Base-by-base conservation (phyloP, 1,140 invertebrate genomes). In the Drosophila paulistorum region DNA sequence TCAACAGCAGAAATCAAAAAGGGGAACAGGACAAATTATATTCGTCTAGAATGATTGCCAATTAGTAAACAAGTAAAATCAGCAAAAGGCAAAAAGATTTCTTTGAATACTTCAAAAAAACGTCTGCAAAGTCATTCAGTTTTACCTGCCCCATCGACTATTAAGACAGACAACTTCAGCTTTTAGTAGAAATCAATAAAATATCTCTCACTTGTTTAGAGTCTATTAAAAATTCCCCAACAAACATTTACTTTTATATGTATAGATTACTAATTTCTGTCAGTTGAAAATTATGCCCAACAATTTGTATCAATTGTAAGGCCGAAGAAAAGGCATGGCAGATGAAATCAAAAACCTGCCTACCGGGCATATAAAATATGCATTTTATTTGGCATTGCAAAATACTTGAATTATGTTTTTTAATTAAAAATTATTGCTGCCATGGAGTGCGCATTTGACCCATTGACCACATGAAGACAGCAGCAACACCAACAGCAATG, bases 401-500 rank as follows among this genome's bases (percentile, higher is more conserved):
- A 60, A 48, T 65, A 68, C 63, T 66, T 75, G 72, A 78, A 75
- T 78, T 79, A 78, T 78, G 78, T 78, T 78, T 81, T 81, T 81
- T 79, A 81, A 81, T 81, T 81, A 81, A 81, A 75, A 78, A 74
- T 70, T 74, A 74, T 77, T 70, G 60, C 58, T n/a, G 41, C 42
- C 35, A 39, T 58, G 39, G 63, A 77, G 76, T 77, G 66, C 61
- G 68, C 39, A 77, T 71, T 77, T 81, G 78, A 81, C 76, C 78
- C 71, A 79, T 60, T 81, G 78, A 78, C 78, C 78, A 74, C 39
- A n/a, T 42, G 42, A 48, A 6, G 42, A 23, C 62, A 73, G 30
- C 45, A 51, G 45, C 45, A 51, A 17, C 14, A 48, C 6, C 42
- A 45, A 14, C 42, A 45, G 10, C 45, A 51, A 51, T 20, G 3